Base-by-base conservation (phyloP, 2,888 invertebrate species). In the Troglohyphantes excavatus region DNA sequence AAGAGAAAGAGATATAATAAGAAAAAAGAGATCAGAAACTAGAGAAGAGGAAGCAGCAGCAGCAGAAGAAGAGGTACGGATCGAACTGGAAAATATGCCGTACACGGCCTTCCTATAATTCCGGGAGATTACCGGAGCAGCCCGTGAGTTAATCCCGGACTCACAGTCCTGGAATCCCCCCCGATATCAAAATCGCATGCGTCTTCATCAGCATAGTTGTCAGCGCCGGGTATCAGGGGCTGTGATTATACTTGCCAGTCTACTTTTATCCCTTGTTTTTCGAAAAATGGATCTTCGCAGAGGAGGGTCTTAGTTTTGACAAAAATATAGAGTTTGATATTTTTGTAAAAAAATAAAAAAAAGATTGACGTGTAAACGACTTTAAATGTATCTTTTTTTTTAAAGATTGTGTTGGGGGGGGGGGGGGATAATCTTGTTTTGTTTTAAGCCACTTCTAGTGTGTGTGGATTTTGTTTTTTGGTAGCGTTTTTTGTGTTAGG, bases 181-280 rank as follows among this genome's bases (percentile, higher is more conserved):
- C 68, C 46, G 76, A 78, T 89, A 89, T 89, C 89, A 89, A 89
- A 89, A 89, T 84, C 89, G 70, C 83, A 89, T 89, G 89, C 76
- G 82, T 89, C 89, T 83, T 89, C 89, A 89, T 89, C 89, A 89
- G 63, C 78, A 78, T 75, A 72, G 82, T 43, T 83, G 89, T 83
- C 89, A 89, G 65, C 46, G 70, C 43, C 39, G 65, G 33, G 82
- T 63, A 84, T 75, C 82, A 68, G 75, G 17, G 76, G 46, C 83
- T 65, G 27, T 83, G 83, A 89, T 89, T 89, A 88, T 75, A 68
- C 79, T 79, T 73, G 78, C 79, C 72, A 79, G 13, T 65, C 72
- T 75, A 82, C 68, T 27, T 76, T 75, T 73, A 79, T 87, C 53
- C 59, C 70, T 43, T 26, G 53, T 53, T 27, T 73, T n/a, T 46